phyloP scores from a whole-genome alignment of 2,113 vertebrate species.

The Caracal caracal region DNA sequence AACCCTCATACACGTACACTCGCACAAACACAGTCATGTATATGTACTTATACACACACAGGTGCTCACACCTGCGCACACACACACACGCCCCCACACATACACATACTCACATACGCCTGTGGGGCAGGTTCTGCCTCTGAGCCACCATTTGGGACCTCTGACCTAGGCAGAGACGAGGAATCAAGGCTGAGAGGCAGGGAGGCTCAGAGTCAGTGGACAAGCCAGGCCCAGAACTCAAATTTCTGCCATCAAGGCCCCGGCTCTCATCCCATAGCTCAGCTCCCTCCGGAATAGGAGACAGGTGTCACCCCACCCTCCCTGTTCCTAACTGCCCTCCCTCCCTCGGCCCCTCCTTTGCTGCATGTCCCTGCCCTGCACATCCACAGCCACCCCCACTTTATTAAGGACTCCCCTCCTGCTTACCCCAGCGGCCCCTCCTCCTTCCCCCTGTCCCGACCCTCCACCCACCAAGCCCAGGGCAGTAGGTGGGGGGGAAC shows the following conservation, averaged over 20 bases:
- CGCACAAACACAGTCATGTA: neutral
- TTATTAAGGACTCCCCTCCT: neutral
- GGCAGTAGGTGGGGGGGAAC: neutral
- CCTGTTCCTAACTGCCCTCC: neutral
- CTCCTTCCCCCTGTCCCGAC: neutral
- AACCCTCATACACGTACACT: too few species aligned
- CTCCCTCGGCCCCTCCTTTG: too few species aligned
- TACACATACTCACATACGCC: fast-evolving
- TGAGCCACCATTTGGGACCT: neutral
- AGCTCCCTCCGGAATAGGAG: neutral
- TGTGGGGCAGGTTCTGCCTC: neutral
- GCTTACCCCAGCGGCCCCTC: neutral
- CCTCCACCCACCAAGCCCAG: neutral
- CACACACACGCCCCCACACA: too few species aligned
- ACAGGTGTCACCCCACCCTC: neutral
- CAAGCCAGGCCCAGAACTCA: neutral
- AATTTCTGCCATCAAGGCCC: neutral
- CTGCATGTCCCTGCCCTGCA: neutral
- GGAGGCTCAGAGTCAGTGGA: too few species aligned
- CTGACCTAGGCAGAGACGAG: neutral
- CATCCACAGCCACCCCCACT: too few species aligned
- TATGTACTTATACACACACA: neutral
- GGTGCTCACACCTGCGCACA: too few species aligned
- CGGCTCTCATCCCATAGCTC: neutral
- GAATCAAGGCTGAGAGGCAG: neutral